These are phyloP conservation scores for Eclectus roratus DNA, from an alignment of 2,113 vertebrate genomes.

Conservation along the genomic window DNA sequence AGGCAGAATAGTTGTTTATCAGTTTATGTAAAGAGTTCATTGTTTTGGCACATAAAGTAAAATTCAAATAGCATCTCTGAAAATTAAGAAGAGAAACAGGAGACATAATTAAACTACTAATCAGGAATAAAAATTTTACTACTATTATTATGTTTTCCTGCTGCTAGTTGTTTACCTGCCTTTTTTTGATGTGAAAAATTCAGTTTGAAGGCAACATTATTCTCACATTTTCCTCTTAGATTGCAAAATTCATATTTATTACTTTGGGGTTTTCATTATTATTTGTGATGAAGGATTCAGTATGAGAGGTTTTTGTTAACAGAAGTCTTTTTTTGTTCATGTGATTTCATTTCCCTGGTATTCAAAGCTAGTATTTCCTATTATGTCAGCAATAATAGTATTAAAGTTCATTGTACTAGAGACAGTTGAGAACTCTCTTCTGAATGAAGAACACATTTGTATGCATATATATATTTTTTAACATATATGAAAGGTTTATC, in stretches of 20 bases:
- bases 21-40: not conserved
- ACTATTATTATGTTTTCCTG: not conserved
- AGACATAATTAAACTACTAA: not conserved
- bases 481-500: not conserved
- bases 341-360: not conserved
- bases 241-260: not conserved
- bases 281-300: not conserved
- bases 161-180: not conserved
- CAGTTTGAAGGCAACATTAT: not conserved
- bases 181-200: not conserved
- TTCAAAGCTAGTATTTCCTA: not conserved
- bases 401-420: not conserved
- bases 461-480: too few species aligned
- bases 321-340: not conserved
- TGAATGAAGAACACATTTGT: not conserved
- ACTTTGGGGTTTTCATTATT: not conserved
- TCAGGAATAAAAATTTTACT: not conserved
- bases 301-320: not conserved
- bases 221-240: not conserved
- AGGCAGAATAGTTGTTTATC: not conserved
- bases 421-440: not conserved
- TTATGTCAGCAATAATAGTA: not conserved
- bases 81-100: not conserved
- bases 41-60: not conserved
- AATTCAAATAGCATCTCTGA: not conserved